Evolutionary conservation across 2,888 invertebrate species (phyloP).

Genomic region (Seira ritae): DNA sequence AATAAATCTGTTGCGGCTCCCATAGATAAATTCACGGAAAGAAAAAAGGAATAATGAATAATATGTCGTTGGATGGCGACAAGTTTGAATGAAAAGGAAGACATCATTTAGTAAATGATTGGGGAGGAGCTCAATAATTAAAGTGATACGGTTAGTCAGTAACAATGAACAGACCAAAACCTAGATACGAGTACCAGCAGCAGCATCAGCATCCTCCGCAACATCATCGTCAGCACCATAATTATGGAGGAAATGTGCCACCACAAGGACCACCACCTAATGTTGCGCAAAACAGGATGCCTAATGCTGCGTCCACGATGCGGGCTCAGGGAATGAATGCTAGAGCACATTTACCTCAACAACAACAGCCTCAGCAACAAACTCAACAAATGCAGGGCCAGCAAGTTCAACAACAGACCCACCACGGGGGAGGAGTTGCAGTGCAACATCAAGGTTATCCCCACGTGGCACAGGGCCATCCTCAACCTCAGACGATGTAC

Average conservation of each 20-base stretch:
- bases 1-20: no score
- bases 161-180: constrained; percentile 45
- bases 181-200: constrained; percentile 36
- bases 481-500: constrained; percentile 43
- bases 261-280: constrained; percentile 59
- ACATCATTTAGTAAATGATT: no score
- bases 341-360: constrained; percentile 41
- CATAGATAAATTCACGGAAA: no score
- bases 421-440: constrained; percentile 40
- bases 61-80: no score
- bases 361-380: constrained; percentile 58
- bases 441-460: constrained; percentile 36
- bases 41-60: no score
- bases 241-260: constrained; percentile 54
- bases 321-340: constrained; percentile 62
- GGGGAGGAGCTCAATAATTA: background rate
- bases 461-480: constrained; percentile 59
- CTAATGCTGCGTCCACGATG: constrained; percentile 59
- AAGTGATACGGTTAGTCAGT: constrained; percentile 38
- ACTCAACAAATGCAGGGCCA: constrained; percentile 38
- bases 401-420: constrained; percentile 54
- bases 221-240: constrained; percentile 43
- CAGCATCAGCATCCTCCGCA: constrained; percentile 43
- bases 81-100: no score
- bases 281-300: constrained; percentile 55